Percentiles rank a stretch among this genome's conserved stretches.
Conservation (phyloP, 2,888 invertebrate species). For the Euproctis similis region DNA sequence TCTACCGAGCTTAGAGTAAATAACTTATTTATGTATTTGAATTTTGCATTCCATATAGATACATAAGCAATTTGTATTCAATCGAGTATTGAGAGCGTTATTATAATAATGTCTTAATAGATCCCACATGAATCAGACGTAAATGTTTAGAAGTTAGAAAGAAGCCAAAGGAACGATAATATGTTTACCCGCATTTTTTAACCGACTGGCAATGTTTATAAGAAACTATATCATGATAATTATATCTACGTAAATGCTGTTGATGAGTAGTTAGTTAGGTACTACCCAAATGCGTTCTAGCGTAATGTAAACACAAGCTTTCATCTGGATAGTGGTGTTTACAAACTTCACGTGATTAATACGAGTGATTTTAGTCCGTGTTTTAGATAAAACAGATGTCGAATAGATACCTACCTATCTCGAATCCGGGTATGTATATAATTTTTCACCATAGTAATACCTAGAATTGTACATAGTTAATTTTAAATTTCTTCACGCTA, state of each 20-base stretch:
- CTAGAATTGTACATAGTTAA: constrained; percentile 10
- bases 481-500: no score
- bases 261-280: constrained; percentile 11
- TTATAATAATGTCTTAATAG: constrained; percentile 16
- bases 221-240: constrained; percentile 19
- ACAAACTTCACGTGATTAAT: constrained; percentile 37
- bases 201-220: constrained; percentile 15
- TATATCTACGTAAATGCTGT: constrained; percentile 21
- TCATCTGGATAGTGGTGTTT: constrained; percentile 55
- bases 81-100: no score
- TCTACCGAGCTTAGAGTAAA: no score
- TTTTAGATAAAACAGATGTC: constrained; percentile 54
- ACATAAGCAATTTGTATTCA: no score
- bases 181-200: constrained; percentile 21
- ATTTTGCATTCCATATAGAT: no score
- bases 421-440: constrained; percentile 32
- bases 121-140: constrained; percentile 16
- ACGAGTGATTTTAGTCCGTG: constrained; percentile 39
- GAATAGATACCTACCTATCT: constrained; percentile 46
- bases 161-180: constrained; percentile 12
- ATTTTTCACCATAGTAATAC: constrained; percentile 21
- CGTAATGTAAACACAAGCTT: constrained; percentile 47
- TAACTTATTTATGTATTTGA: no score
- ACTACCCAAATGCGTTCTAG: constrained; percentile 28
- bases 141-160: constrained; percentile 13